A percentile compares a stretch with the other conserved stretches of the same genome.
Conservation (phyloP, 2,888 invertebrate species). For the Ecliptopera silaceata region DNA sequence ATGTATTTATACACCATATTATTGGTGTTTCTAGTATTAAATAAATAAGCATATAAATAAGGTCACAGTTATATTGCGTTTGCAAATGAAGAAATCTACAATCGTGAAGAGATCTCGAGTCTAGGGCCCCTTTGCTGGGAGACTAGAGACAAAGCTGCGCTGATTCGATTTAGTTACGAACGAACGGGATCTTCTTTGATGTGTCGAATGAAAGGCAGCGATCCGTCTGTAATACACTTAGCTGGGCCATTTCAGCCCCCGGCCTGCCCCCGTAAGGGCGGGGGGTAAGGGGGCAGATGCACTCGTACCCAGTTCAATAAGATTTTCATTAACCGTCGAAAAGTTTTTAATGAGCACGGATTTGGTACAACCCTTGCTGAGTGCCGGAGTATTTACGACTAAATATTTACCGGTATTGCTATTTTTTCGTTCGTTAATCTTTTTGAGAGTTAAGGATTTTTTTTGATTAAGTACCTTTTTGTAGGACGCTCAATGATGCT, state of each 20-base stretch:
- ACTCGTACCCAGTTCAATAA: constrained; percentile 73
- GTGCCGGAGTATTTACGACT: constrained; percentile 39
- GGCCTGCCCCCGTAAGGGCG: constrained; percentile 35
- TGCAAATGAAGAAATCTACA: constrained; percentile 25
- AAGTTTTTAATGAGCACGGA: constrained; percentile 78
- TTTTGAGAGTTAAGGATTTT: constrained; percentile 14
- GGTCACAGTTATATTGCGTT: constrained; percentile 22
- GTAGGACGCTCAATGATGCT: neutral
- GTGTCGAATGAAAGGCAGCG: constrained; percentile 82
- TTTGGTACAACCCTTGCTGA: constrained; percentile 61
- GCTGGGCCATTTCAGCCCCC: constrained; percentile 73
- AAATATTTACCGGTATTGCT: constrained; percentile 32
- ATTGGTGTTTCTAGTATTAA: no score
- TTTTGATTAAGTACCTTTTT: constrained; percentile 19
- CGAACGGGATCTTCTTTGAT: constrained; percentile 80
- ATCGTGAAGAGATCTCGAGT: constrained; percentile 34
- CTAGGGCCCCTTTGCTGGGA: constrained; percentile 48
- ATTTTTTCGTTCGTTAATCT: constrained; percentile 27
- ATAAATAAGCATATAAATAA: constrained; percentile 14
- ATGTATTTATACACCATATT: no score
- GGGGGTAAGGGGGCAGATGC: constrained; percentile 47
- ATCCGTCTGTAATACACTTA: constrained; percentile 81
- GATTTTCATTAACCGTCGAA: constrained; percentile 81
- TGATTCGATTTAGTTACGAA: constrained; percentile 78
- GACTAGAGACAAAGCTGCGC: constrained; percentile 73